phyloP scores from a whole-genome alignment of 2,888 invertebrate species.

The Seladonia tumulorum region DNA sequence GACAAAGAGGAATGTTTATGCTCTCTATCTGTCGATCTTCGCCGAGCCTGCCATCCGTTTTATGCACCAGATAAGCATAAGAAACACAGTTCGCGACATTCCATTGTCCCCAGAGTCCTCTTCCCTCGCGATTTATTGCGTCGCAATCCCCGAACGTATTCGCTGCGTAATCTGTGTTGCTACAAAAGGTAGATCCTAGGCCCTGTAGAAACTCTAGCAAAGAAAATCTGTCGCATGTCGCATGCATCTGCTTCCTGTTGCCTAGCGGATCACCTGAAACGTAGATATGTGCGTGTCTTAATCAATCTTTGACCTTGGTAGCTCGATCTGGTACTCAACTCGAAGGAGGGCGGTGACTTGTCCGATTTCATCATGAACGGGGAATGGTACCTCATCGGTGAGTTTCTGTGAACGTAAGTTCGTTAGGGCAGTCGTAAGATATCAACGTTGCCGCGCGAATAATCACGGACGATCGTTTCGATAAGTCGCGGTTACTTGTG shows the following conservation, averaged over 20 bases:
- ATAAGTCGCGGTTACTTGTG: background rate
- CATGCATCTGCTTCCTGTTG: conserved; percentile 63
- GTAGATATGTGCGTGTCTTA: conserved; percentile 79
- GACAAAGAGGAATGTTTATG: background rate
- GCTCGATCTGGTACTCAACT: conserved; percentile 98
- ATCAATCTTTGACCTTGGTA: conserved; percentile 85
- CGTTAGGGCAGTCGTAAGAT: conserved; percentile 33
- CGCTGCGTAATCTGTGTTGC: conserved; percentile 11
- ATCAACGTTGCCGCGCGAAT: conserved; percentile 10
- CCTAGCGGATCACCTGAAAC: conserved; percentile 64
- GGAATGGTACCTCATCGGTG: conserved; percentile 99
- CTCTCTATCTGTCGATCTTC: conserved; percentile 29
- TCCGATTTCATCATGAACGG: conserved; percentile 99
- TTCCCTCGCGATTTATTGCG: conserved; percentile 54
- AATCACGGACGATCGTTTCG: background rate
- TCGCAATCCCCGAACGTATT: conserved; percentile 21
- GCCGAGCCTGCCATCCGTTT: conserved; percentile 4
- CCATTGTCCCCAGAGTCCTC: conserved; percentile 21
- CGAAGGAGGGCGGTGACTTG: conserved; percentile 96
- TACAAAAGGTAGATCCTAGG: background rate
- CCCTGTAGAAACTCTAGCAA: background rate
- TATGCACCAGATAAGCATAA: background rate
- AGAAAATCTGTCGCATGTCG: conserved; percentile 23
- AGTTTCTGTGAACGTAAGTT: conserved; percentile 82
- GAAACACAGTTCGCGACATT: conserved; percentile 25